phyloP scores from a whole-genome alignment of 2,113 vertebrate genomes.

The Ibidorhyncha struthersii region DNA sequence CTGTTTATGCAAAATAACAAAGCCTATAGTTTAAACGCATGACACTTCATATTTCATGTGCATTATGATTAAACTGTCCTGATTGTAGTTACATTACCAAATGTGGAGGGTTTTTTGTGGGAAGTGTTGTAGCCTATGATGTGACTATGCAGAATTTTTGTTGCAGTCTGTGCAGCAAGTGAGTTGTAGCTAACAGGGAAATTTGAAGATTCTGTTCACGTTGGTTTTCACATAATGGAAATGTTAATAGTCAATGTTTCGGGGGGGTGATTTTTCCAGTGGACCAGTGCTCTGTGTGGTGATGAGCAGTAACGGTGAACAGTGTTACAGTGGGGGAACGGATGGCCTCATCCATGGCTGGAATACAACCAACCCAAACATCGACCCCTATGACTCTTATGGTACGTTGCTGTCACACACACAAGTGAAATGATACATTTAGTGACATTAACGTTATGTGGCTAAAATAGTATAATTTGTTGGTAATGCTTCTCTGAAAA shows the following conservation, averaged over 20 bases:
- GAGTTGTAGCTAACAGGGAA: background rate
- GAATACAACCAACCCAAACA: constrained; percentile 94
- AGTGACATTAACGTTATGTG: background rate
- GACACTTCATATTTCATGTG: background rate
- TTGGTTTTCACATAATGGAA: background rate
- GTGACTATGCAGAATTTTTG: background rate
- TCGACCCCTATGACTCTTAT: constrained; percentile 96
- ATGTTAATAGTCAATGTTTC: background rate
- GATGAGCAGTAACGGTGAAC: constrained; percentile 95
- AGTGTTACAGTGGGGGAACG: constrained; percentile 94
- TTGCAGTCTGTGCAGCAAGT: background rate
- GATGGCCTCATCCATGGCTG: constrained; percentile 96
- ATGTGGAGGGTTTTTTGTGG: background rate
- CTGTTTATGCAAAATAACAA: background rate
- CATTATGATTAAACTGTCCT: background rate
- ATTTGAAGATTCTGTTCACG: background rate
- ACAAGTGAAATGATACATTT: background rate
- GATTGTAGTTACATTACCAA: background rate
- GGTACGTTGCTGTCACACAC: constrained; percentile 70
- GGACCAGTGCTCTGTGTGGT: constrained; percentile 95
- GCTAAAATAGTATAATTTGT: background rate
- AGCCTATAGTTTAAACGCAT: background rate
- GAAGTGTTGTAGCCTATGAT: background rate
- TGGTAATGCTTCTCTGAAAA: background rate
- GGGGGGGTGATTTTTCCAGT: constrained; percentile 65